Conservation (phyloP, 2,797 vertebrate species). For the Lophius americanus region DNA sequence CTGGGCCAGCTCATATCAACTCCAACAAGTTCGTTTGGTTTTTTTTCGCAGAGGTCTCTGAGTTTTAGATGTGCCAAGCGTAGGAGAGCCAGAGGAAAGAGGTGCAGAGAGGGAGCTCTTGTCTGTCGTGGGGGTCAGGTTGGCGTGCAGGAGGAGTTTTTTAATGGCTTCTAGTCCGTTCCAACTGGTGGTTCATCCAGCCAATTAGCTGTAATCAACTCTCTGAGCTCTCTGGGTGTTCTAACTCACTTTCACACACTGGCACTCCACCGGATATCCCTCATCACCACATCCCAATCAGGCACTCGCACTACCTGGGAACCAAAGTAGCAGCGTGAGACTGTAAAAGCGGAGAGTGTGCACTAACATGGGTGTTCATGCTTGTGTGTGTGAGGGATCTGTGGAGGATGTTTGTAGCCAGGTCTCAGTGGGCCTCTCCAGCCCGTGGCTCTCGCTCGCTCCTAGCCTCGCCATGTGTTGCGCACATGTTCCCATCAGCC, state of each 20-base stretch:
- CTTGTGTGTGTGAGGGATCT: constrained; percentile 38
- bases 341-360: constrained; percentile 44
- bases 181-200: constrained; percentile 76
- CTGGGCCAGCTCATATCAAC: constrained; percentile 46
- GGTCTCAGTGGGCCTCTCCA: constrained; percentile 65
- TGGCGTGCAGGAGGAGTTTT: constrained; percentile 23
- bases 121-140: constrained; percentile 23
- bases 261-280: constrained; percentile 65
- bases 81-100: constrained; percentile 41
- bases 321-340: constrained; percentile 25
- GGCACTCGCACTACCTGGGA: constrained; percentile 50
- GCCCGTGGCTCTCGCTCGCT: constrained; percentile 60
- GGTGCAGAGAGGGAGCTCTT: constrained; percentile 48
- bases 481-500: constrained; percentile 77
- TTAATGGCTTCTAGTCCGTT: constrained; percentile 57
- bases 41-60: constrained; percentile 31
- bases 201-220: constrained; percentile 79
- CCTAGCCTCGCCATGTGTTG: constrained; percentile 76
- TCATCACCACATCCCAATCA: constrained; percentile 51
- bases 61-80: constrained; percentile 56
- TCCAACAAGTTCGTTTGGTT: constrained; percentile 45
- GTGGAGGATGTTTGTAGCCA: constrained; percentile 66
- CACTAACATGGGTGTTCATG: constrained; percentile 42
- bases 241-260: constrained; percentile 69
- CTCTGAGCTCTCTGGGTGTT: constrained; percentile 79